Percentiles rank a stretch among this genome's conserved stretches.
phyloP scores from a whole-genome alignment of 2,113 vertebrate species.

The Psammodynastes pulverulentus region DNA sequence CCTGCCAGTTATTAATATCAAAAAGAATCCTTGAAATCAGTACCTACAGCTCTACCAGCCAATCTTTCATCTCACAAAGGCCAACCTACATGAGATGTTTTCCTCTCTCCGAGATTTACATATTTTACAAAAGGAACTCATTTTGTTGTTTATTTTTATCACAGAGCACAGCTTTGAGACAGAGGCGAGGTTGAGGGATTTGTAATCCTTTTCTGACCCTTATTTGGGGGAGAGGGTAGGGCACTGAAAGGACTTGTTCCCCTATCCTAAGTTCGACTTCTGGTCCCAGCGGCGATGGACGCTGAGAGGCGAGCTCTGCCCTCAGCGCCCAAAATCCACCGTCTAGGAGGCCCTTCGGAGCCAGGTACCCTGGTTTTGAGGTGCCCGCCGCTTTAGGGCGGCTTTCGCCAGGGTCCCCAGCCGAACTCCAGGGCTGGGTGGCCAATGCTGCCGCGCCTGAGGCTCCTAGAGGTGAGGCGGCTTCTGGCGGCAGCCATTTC shows the following conservation, averaged over 20 bases:
- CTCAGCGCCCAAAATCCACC: too few species aligned
- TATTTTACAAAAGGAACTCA: not conserved
- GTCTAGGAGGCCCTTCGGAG: too few species aligned
- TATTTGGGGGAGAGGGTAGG: rapidly evolving
- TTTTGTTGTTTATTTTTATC: not conserved
- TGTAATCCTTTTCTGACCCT: not conserved
- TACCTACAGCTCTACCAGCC: not conserved
- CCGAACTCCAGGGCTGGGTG: too few species aligned
- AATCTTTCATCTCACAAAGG: not conserved
- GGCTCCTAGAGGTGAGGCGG: too few species aligned
- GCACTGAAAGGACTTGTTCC: not conserved
- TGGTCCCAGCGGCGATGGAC: too few species aligned
- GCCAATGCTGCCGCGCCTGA: too few species aligned
- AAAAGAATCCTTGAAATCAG: not conserved
- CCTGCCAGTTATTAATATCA: constrained; percentile 1
- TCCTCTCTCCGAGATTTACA: not conserved
- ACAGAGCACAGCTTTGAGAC: not conserved
- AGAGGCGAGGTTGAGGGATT: not conserved
- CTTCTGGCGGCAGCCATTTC: too few species aligned
- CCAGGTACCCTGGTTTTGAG: too few species aligned
- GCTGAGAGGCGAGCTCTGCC: too few species aligned
- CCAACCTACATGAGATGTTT: not conserved
- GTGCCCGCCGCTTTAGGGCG: too few species aligned
- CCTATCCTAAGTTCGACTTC: too few species aligned
- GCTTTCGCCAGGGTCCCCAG: too few species aligned